Evolutionary conservation across 2,797 vertebrate species (phyloP).

Genomic region (Notamacropus eugenii): DNA sequence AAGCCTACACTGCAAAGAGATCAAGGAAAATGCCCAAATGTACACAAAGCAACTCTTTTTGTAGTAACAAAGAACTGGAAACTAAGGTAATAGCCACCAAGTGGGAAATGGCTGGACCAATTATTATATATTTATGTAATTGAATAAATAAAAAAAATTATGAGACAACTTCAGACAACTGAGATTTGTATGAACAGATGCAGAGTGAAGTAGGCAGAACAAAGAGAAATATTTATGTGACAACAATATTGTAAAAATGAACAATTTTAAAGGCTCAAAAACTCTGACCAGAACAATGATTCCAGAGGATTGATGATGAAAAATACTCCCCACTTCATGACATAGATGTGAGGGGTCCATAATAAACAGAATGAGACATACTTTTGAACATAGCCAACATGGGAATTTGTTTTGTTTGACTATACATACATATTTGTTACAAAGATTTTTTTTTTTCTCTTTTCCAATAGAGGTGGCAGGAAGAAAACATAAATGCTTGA

Average conservation of each 20-base stretch:
- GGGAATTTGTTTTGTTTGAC: background rate
- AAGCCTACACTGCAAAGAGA: background rate
- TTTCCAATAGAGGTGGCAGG: background rate
- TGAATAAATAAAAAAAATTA: background rate
- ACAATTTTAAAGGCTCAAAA: background rate
- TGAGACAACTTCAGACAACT: background rate
- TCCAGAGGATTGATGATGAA: background rate
- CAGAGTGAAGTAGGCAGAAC: background rate
- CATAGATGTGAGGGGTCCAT: background rate
- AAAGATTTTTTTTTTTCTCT: background rate
- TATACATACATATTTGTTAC: background rate
- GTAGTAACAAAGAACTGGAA: background rate
- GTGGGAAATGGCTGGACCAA: background rate
- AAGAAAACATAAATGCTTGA: background rate
- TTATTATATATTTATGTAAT: background rate
- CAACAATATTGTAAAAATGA: background rate
- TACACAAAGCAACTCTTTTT: background rate
- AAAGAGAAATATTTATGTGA: background rate
- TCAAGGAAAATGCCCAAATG: background rate
- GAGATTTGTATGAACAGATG: background rate
- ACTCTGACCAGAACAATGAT: background rate
- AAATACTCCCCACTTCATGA: background rate
- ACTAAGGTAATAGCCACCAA: background rate
- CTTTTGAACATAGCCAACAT: background rate
- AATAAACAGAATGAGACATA: background rate